Percentiles rank a stretch among this genome's conserved stretches.
phyloP scores from a whole-genome alignment of 1,140 invertebrate species.

The Zaprionus tsacasi region DNA sequence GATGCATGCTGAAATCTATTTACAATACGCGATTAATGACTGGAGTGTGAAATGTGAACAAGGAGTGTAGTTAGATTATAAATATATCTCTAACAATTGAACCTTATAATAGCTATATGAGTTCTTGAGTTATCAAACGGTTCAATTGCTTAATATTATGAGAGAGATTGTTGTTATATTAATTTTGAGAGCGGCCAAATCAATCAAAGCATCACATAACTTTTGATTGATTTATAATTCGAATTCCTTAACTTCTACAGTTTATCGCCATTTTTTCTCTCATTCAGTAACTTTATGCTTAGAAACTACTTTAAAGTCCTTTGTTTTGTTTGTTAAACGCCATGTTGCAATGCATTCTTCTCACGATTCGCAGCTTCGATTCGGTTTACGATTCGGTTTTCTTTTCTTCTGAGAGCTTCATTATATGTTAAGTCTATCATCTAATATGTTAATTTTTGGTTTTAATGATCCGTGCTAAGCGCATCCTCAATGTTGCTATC shows the following conservation, averaged over 20 bases:
- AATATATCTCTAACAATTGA: slow-evolving; percentile 22
- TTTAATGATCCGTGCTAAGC: slow-evolving; percentile 84
- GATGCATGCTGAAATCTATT: slow-evolving; percentile 30
- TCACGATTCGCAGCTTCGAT: slow-evolving; percentile 23
- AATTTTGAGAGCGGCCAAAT: slow-evolving; percentile 25
- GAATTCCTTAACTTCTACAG: slow-evolving; percentile 30
- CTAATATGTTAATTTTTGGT: slow-evolving; percentile 68
- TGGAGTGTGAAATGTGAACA: slow-evolving; percentile 43
- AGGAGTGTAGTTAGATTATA: slow-evolving; percentile 39
- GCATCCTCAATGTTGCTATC: slow-evolving; percentile 92
- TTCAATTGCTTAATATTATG: slow-evolving; percentile 19
- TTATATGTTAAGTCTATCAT: slow-evolving; percentile 62
- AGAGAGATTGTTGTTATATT: slow-evolving; percentile 52
- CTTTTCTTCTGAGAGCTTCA: slow-evolving; percentile 32
- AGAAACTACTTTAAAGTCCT: slow-evolving; percentile 75
- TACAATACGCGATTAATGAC: slow-evolving; percentile 33
- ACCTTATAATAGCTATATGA: slow-evolving; percentile 6
- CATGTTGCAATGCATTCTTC: slow-evolving; percentile 31
- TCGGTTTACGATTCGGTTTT: slow-evolving; percentile 41
- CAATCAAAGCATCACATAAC: slow-evolving; percentile 6
- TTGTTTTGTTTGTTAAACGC: slow-evolving; percentile 57
- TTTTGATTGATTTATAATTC: slow-evolving; percentile 57
- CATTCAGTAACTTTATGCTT: slow-evolving; percentile 72
- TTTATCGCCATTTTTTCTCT: slow-evolving; percentile 37
- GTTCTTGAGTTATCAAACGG: background rate